Evolutionary conservation across 2,888 invertebrate species (phyloP), one percentile per base, ranked within the genome.

Genomic region (Molanna angustata): DNA sequence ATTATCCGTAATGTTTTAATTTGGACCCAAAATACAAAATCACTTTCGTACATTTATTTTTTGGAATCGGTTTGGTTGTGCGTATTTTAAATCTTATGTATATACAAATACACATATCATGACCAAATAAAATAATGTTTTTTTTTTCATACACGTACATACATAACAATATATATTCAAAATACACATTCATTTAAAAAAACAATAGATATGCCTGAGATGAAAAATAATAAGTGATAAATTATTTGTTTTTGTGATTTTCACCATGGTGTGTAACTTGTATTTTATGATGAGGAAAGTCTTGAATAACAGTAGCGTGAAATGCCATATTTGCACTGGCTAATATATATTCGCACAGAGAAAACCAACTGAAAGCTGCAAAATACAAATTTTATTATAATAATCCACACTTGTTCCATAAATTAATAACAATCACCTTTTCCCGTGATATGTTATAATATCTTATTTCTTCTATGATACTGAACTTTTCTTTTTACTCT

Each of bases 321-420:
- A 92, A 95, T 53, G 87, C 87, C 91, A 95, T 94, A 72, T 94
- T 95, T 61, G 90, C 86, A 49, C 88, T 84, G 50, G 94, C 94
- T 65, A 95, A 87, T 66, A 93, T 80, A 71, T 95, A 95, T 72
- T 95, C 95, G 70, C 91, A 94, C 52, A 91, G 80, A 1, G 95
- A 92, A 76, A 95, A 95, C 87, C 90, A 90, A 68, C 93, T 94
- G 74, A 95, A 95, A 41, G 94, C 95, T 94, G 79, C 61, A 80
- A 80, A 32, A n/a, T n/a, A n/a, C n/a, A n/a, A n/a, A n/a, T n/a
- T n/a, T n/a, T n/a, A n/a, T n/a, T n/a, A n/a, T n/a, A n/a, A n/a
- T n/a, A n/a, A n/a, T n/a, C n/a, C n/a, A n/a, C n/a, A n/a, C n/a
- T n/a, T n/a, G n/a, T n/a, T n/a, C n/a, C n/a, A n/a, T n/a, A n/a